Conservation (phyloP, 1,140 invertebrate species). For the Drosophila mauritiana region DNA sequence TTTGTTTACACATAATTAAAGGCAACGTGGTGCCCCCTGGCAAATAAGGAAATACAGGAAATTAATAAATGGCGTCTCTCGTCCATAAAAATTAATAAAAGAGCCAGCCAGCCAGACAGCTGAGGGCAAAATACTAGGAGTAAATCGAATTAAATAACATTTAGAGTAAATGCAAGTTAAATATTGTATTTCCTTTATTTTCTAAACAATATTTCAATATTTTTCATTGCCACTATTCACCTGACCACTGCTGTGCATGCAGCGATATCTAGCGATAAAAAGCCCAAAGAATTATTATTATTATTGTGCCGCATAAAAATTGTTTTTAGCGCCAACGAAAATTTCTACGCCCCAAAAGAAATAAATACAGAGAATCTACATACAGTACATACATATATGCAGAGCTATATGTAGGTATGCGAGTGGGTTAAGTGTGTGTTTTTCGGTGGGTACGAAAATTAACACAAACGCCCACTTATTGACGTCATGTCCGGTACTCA, state of each 20-base stretch:
- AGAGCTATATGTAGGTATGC: slow-evolving; percentile 3
- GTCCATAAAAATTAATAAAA: slow-evolving; percentile 43
- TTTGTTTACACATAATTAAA: slow-evolving; percentile 68
- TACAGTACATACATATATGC: background rate
- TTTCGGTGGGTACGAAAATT: slow-evolving; percentile 67
- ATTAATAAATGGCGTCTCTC: slow-evolving; percentile 51
- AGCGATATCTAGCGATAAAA: slow-evolving; percentile 53
- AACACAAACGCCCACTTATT: slow-evolving; percentile 83
- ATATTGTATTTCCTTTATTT: no score
- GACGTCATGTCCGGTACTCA: slow-evolving; percentile 83
- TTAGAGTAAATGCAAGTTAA: background rate
- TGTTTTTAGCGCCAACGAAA: slow-evolving; percentile 48
- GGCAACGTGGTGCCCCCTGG: slow-evolving; percentile 12
- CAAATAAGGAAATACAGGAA: slow-evolving; percentile 76
- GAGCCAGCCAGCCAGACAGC: background rate
- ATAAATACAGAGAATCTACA: slow-evolving; percentile 20
- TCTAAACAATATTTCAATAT: background rate
- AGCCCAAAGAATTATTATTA: slow-evolving; percentile 65
- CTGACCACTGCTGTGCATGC: background rate
- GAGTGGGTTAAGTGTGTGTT: slow-evolving; percentile 42
- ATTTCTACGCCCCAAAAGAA: slow-evolving; percentile 28
- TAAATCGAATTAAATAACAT: background rate
- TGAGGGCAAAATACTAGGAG: background rate
- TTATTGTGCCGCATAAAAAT: slow-evolving; percentile 63
- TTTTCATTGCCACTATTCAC: background rate